Conservation (phyloP, 2,113 vertebrate genomes). For the Gorsachius goisagi region DNA sequence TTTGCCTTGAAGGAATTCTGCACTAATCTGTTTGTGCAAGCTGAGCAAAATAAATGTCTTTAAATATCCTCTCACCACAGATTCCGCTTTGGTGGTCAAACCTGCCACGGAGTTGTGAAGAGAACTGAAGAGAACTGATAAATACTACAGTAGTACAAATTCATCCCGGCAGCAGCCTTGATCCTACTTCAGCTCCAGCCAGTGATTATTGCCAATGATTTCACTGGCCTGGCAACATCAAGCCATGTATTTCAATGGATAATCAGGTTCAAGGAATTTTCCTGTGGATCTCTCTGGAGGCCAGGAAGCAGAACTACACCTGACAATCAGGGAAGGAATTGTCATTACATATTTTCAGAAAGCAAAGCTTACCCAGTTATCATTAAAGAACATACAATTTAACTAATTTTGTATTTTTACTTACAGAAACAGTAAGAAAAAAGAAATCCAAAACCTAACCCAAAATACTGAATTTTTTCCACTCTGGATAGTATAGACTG, state of each 20-base stretch:
- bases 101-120: not conserved
- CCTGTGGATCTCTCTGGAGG: not conserved
- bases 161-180: not conserved
- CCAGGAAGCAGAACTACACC: not conserved
- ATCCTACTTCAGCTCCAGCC: not conserved
- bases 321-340: not conserved
- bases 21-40: not conserved
- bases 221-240: not conserved
- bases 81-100: not conserved
- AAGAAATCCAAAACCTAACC: not conserved
- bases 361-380: not conserved
- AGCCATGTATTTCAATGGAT: not conserved
- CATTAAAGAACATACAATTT: not conserved
- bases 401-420: not conserved
- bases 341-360: not conserved
- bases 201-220: not conserved
- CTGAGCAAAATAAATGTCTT: not conserved
- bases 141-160: not conserved
- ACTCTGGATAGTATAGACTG: not conserved
- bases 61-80: not conserved
- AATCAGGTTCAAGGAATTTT: not conserved
- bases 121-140: not conserved
- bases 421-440: not conserved
- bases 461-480: not conserved
- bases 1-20: not conserved